phyloP scores from a whole-genome alignment of 2,888 invertebrate species.

The Aspidiotus rigidus region DNA sequence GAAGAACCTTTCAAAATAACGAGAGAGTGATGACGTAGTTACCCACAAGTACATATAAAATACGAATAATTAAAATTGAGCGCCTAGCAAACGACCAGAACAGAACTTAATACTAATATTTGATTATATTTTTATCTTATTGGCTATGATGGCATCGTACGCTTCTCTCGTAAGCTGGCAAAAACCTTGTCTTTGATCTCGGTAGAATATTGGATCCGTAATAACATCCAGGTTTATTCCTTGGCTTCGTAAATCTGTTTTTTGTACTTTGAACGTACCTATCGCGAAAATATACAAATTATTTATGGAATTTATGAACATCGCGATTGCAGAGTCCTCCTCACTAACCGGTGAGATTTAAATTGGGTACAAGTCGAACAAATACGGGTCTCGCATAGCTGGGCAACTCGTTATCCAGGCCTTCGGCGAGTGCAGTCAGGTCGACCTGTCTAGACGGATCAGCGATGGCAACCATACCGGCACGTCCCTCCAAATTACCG shows the following conservation, averaged over 20 bases:
- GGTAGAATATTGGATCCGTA: slow-evolving; percentile 46
- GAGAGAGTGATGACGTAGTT: too few relatives aligned
- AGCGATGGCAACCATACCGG: slow-evolving; percentile 54
- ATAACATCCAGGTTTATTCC: slow-evolving; percentile 56
- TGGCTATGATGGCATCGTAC: too few relatives aligned
- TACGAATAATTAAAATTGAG: too few relatives aligned
- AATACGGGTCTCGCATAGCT: slow-evolving; percentile 53
- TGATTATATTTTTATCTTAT: too few relatives aligned
- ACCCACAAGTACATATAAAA: too few relatives aligned
- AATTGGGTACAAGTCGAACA: slow-evolving; percentile 43
- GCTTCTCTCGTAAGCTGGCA: slow-evolving; percentile 40
- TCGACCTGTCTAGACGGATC: slow-evolving; percentile 43
- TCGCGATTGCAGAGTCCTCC: too few relatives aligned
- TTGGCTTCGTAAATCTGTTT: slow-evolving; percentile 81
- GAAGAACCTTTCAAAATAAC: too few relatives aligned
- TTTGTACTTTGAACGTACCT: slow-evolving; percentile 97
- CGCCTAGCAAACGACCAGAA: too few relatives aligned
- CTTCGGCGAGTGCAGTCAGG: slow-evolving; percentile 40
- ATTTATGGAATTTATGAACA: too few relatives aligned
- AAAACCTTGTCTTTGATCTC: slow-evolving; percentile 44
- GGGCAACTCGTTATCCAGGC: slow-evolving; percentile 44
- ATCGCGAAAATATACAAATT: slow-evolving; percentile 38
- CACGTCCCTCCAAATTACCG: slow-evolving; percentile 46
- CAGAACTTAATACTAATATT: too few relatives aligned
- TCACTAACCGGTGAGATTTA: slow-evolving; percentile 51